These are phyloP conservation scores for Capreolus pygargus DNA, from an alignment of 2,113 vertebrate species.

Conservation along the genomic window DNA sequence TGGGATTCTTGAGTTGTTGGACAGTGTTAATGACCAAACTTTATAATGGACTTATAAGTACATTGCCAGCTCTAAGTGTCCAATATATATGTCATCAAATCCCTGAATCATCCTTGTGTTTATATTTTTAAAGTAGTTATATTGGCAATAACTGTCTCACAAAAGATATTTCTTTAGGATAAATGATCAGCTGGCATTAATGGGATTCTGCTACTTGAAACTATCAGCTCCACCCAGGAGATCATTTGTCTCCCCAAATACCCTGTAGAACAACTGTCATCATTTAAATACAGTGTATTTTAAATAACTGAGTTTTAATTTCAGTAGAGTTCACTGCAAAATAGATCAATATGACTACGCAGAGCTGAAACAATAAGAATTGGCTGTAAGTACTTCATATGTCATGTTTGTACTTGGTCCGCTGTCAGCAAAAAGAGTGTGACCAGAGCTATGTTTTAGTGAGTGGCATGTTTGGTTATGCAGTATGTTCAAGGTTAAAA, in stretches of 20 bases:
- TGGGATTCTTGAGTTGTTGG: conserved; percentile 18
- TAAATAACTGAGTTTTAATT: conserved; percentile 69
- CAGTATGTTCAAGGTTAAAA: neutral
- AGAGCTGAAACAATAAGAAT: neutral
- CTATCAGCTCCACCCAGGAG: neutral
- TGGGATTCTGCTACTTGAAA: conserved; percentile 11
- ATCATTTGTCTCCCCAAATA: conserved; percentile 37
- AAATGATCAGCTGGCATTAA: neutral
- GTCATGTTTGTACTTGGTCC: neutral
- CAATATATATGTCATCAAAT: conserved; percentile 4
- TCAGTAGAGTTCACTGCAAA: conserved; percentile 56
- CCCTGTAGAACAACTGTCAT: conserved; percentile 4
- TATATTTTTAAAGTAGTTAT: conserved; percentile 22
- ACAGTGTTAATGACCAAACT: neutral
- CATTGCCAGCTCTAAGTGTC: neutral
- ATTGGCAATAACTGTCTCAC: conserved; percentile 5
- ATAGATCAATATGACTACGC: neutral
- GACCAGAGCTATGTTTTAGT: neutral
- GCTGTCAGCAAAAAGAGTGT: neutral
- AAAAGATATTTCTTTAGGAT: neutral
- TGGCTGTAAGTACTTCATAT: neutral
- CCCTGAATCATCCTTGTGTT: neutral
- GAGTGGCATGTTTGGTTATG: neutral
- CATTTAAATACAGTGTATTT: conserved; percentile 54
- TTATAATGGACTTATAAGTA: neutral